Evolutionary conservation across 1,140 invertebrate species (phyloP).

Genomic region (Araneus ventricosus): DNA sequence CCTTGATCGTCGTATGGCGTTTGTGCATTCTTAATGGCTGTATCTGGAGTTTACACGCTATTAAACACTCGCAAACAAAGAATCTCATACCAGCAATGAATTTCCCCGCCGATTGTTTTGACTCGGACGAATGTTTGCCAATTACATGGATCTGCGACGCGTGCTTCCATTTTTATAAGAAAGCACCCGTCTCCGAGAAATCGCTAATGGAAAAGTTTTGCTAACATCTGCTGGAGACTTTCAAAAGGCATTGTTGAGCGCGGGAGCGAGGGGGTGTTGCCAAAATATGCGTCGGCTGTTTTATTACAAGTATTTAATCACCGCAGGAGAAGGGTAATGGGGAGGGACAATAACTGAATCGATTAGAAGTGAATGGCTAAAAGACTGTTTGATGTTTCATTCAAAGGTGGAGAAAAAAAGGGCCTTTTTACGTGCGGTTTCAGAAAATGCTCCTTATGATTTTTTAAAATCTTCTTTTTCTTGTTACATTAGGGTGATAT

Average conservation of each 20-base stretch:
- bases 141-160: not conserved
- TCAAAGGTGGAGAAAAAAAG: not conserved
- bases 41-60: not conserved
- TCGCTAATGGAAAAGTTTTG: not conserved
- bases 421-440: too few species aligned
- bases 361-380: not conserved
- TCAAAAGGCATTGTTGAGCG: not conserved
- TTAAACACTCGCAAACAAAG: not conserved
- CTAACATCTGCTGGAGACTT: slow-evolving; percentile 7
- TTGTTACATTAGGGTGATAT: too few species aligned
- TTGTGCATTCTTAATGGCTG: not conserved
- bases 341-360: not conserved
- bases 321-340: not conserved
- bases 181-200: not conserved
- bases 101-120: slow-evolving; percentile 6
- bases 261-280: not conserved
- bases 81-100: not conserved
- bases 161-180: not conserved
- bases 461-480: too few species aligned
- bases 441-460: too few species aligned
- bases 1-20: not conserved
- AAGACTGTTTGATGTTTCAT: not conserved
- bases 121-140: not conserved
- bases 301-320: not conserved
- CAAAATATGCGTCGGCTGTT: not conserved